Evolutionary conservation across 2,797 vertebrate species (phyloP).

Genomic region (Sciurus vulgaris): DNA sequence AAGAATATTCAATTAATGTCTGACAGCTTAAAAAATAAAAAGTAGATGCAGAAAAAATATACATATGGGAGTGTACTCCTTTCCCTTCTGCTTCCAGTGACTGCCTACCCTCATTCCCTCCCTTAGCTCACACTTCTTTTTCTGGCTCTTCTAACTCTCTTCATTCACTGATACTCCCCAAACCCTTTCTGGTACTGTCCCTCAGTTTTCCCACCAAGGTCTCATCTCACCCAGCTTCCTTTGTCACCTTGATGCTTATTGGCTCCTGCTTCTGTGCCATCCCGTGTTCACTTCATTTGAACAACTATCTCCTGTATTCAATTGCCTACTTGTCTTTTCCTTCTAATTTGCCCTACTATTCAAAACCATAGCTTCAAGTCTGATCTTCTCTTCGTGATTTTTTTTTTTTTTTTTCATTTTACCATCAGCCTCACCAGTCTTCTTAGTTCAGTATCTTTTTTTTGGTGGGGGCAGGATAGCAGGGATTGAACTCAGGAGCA

Average conservation of each 20-base stretch:
- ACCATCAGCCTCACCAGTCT: background rate
- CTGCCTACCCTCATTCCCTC: background rate
- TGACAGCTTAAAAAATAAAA: background rate
- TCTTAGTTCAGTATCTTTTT: background rate
- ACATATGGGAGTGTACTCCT: background rate
- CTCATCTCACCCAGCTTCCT: background rate
- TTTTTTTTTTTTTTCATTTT: background rate
- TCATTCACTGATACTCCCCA: background rate
- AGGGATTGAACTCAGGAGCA: no score
- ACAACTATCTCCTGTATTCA: background rate
- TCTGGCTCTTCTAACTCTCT: background rate
- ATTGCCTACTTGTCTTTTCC: background rate
- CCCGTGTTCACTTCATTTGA: background rate
- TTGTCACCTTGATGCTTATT: background rate
- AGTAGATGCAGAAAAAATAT: constrained; percentile 3
- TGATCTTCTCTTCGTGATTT: background rate
- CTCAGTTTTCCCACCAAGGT: background rate
- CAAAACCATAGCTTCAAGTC: background rate
- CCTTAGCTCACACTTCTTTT: background rate
- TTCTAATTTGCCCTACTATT: background rate
- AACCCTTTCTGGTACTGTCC: no score
- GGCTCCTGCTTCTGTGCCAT: background rate
- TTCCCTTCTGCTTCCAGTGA: background rate
- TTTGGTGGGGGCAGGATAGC: no score
- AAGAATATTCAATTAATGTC: background rate